Base-by-base conservation (phyloP, 1,140 invertebrate genomes). In the Steinernema khuongi region DNA sequence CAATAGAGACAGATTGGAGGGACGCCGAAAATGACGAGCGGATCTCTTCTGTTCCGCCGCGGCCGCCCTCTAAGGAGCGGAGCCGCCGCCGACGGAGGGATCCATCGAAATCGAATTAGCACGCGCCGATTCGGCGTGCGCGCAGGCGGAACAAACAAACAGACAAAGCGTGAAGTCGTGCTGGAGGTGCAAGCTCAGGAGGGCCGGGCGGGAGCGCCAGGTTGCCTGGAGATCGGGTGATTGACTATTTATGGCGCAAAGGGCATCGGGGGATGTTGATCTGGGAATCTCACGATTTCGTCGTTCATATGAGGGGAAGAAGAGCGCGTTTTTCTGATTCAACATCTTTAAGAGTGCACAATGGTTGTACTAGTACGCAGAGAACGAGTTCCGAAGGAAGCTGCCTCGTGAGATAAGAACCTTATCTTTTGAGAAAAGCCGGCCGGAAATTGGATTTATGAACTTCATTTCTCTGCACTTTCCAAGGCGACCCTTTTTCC, bases 71-170 rank as follows among this genome's bases (percentile, higher is more conserved):
- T 4, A 11, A 60, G 50, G 26, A 60, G 50, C 50, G 50, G 50
- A 7, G 36, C 36, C 36, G 36, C 36, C n/a, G 36, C n/a, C 36
- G 36, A 11, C 50, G 7, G 14, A 22, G 50, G 50, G 50, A 60
- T 60, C 50, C 50, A 60, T 60, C 50, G 2, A 60, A 60, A 60
- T 60, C 50, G 50, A 60, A 60, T 60, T 60, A 60, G 26, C 50
- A 22, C 50, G 50, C 50, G 50, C 19, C 50, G 26, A 60, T 14
- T n/a, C 50, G 50, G 22, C 50, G 50, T 60, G 50, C 50, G 50
- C 50, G 50, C 14, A 22, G 14, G 50, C 50, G 50, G 22, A 60
- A 60, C n/a, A 60, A 22, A 60, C 50, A 60, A 60, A 60, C 50
- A 60, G 50, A 60, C 50, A 60, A 11, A 60, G 22, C 11, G 50